A percentile compares a stretch with the other conserved stretches of the same genome.
Conservation (phyloP, 2,797 vertebrate genomes). For the Crocidura indochinensis region DNA sequence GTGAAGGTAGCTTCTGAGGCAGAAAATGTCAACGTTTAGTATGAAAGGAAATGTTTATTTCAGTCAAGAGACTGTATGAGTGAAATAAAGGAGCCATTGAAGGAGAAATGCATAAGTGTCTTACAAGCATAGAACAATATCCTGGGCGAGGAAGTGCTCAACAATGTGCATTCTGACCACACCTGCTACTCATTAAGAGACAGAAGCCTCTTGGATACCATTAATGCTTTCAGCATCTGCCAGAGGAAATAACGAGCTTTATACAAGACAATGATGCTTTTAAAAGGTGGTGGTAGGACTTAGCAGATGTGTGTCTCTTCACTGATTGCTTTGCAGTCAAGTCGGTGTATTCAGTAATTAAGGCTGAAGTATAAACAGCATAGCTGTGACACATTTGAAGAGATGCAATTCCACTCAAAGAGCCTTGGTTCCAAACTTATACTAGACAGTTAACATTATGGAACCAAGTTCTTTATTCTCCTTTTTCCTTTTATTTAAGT, state of each 20-base stretch:
- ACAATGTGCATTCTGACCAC: slow-evolving; percentile 74
- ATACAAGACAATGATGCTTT: slow-evolving; percentile 65
- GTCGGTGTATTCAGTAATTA: slow-evolving; percentile 47
- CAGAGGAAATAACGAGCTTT: slow-evolving; percentile 75
- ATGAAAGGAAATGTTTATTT: slow-evolving; percentile 31
- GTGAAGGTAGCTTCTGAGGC: slow-evolving; percentile 43
- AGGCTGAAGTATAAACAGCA: slow-evolving; percentile 60
- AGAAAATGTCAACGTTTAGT: slow-evolving; percentile 60
- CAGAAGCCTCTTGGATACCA: slow-evolving; percentile 76
- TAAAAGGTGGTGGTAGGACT: slow-evolving; percentile 57
- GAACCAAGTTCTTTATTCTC: not conserved
- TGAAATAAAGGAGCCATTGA: slow-evolving; percentile 68
- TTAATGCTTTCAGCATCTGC: slow-evolving; percentile 71
- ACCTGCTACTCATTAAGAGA: slow-evolving; percentile 82
- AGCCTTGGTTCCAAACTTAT: not conserved
- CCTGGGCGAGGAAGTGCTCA: slow-evolving; percentile 79
- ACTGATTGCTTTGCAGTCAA: slow-evolving; percentile 21
- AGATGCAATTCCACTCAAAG: not conserved
- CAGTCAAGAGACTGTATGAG: slow-evolving; percentile 33
- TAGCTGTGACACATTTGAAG: not conserved
- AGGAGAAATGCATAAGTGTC: not conserved
- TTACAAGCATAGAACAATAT: slow-evolving; percentile 66
- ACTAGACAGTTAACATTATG: not conserved
- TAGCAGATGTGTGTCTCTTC: slow-evolving; percentile 73
- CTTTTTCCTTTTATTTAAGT: not conserved